These are phyloP conservation scores for Chaetura pelagica DNA, from an alignment of 2,113 vertebrate genomes.

Conservation along the genomic window DNA sequence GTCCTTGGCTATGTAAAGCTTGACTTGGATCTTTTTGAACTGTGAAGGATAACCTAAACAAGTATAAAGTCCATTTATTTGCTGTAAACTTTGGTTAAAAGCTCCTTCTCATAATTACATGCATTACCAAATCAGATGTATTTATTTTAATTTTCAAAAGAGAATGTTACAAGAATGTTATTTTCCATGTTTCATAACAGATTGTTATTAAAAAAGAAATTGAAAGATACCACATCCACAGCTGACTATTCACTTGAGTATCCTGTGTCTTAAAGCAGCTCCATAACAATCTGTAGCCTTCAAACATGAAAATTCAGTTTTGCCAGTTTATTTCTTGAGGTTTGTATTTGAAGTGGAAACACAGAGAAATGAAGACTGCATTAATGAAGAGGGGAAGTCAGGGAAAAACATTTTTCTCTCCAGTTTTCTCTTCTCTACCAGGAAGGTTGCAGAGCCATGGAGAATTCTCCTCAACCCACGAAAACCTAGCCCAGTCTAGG, in stretches of 20 bases:
- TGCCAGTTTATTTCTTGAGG: neutral
- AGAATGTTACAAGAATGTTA: neutral
- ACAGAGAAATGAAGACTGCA: neutral
- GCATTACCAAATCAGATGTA: neutral
- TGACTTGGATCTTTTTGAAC: neutral
- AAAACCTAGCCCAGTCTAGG: too few relatives aligned
- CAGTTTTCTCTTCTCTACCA: neutral
- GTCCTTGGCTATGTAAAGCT: neutral
- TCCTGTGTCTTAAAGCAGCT: neutral
- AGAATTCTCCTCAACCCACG: too few relatives aligned
- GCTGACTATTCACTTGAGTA: neutral
- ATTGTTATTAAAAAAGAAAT: neutral
- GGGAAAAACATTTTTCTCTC: neutral
- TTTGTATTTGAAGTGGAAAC: neutral
- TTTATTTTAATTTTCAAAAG: neutral
- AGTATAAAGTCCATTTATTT: neutral
- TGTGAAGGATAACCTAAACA: neutral
- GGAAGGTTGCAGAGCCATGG: neutral
- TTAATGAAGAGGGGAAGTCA: neutral
- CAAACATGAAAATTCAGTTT: neutral
- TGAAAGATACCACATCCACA: neutral
- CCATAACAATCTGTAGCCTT: neutral
- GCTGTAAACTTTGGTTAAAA: neutral
- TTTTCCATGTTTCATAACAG: neutral
- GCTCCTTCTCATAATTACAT: accelerated